Evolutionary conservation across 2,113 vertebrate species (phyloP), one percentile per base, ranked within the genome.

Genomic region (Narcine bancroftii): DNA sequence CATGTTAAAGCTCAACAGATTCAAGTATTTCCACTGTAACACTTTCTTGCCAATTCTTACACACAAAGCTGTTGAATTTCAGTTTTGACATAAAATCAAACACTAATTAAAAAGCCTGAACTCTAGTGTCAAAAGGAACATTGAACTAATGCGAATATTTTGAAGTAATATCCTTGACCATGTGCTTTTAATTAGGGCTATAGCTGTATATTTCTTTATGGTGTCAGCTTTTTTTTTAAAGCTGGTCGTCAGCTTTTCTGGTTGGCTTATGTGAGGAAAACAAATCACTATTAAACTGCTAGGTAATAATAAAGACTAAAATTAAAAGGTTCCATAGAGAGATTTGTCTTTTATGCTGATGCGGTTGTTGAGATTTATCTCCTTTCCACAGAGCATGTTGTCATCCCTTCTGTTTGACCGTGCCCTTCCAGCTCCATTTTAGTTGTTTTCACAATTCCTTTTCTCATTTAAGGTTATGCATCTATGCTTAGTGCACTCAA

Each of bases 151-250:
- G 60, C n/a, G 0, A 39, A 75, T 19, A 50, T n/a, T 60, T 36
- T 85, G 50, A 60, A 36, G 81, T 29, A 36, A 17, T 60, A 7
- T 13, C n/a, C 81, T 85, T 60, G 33, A 50, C 17, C 33, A 36
- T 56, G 19, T 85, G 81, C 81, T 53, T 81, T 85, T 85, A 85
- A 85, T 60, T 50, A 85, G 13, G 29, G 50, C 50, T 85, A 85
- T 85, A 15, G 29, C 36, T 7, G 81, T 17, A n/a, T 13, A 17
- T 15, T 56, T 85, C 56, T 36, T 56, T 85, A 29, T 60, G 50
- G 6, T 56, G 50, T 85, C 50, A 85, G 81, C 81, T 36, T 56
- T 50, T 69, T n/a, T 69, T 85, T 81, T 50, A 36, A 85, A 85
- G 53, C 36, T 29, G 4, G n/a, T 85, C 6, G 53, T 85, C 81